These are phyloP conservation scores for Cordylochernes scorpioides DNA, from an alignment of 2,888 invertebrate genomes.

Conservation along the genomic window DNA sequence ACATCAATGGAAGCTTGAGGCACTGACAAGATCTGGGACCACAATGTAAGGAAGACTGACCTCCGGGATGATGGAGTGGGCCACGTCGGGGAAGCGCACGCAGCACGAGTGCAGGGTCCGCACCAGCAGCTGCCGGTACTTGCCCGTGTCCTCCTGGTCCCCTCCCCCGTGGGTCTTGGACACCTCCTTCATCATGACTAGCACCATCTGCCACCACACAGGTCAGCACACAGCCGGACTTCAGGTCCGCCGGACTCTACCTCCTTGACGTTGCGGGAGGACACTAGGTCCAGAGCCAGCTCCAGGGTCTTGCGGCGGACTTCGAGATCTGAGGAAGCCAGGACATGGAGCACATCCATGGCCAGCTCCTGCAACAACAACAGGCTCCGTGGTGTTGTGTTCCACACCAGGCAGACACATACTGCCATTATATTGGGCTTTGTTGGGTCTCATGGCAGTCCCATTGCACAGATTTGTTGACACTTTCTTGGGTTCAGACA, in stretches of 20 bases:
- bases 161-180: conserved; percentile 53
- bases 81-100: conserved; percentile 35
- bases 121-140: conserved; percentile 79
- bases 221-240: not conserved
- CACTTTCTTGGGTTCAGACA: not conserved
- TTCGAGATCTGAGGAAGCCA: conserved; percentile 76
- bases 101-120: conserved; percentile 76
- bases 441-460: not conserved
- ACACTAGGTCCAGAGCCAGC: conserved; percentile 64
- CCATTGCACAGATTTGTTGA: not conserved
- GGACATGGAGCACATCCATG: conserved; percentile 86
- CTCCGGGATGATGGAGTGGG: conserved; percentile 60
- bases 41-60: conserved; percentile 17
- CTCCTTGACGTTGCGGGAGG: conserved; percentile 73
- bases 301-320: conserved; percentile 58
- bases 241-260: conserved; percentile 14
- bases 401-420: not conserved
- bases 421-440: not conserved
- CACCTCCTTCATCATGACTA: conserved; percentile 71
- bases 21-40: too few species aligned
- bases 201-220: conserved; percentile 36
- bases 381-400: not conserved
- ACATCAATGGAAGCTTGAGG: too few species aligned
- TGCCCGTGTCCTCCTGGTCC: conserved; percentile 81
- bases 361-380: conserved; percentile 38